Evolutionary conservation across 1,140 invertebrate species (phyloP).

Genomic region (Asbolus verrucosus): DNA sequence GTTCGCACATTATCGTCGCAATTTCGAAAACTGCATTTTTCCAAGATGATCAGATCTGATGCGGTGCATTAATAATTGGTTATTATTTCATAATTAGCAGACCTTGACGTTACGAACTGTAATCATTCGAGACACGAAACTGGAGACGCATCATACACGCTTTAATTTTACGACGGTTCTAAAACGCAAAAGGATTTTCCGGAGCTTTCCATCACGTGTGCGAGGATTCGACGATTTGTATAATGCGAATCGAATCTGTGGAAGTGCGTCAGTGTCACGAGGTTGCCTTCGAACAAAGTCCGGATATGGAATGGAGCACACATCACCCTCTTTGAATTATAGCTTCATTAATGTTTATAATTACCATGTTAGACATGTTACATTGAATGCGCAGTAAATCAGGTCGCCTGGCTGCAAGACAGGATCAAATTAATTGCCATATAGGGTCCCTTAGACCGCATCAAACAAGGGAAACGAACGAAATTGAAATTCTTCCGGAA

Average conservation of each 20-base stretch:
- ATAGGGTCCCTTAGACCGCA: neutral
- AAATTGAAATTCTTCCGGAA: neutral
- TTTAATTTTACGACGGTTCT: neutral
- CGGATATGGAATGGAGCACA: conserved; percentile 12
- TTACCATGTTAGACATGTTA: conserved; percentile 35
- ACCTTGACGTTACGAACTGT: conserved; percentile 19
- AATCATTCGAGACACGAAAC: conserved; percentile 4
- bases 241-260: conserved; percentile 24
- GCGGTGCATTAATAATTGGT: neutral
- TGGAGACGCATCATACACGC: conserved; percentile 1
- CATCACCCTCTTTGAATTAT: conserved; percentile 36
- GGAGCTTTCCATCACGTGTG: conserved; percentile 31
- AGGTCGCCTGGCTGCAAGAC: conserved; percentile 22
- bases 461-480: neutral
- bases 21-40: neutral
- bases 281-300: conserved; percentile 25
- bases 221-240: too few relatives aligned
- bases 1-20: too few relatives aligned
- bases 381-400: conserved; percentile 27
- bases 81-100: conserved; percentile 31
- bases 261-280: conserved; percentile 27
- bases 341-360: conserved; percentile 41
- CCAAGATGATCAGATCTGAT: neutral
- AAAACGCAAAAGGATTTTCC: too few relatives aligned
- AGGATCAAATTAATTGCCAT: conserved; percentile 26